These are phyloP conservation scores for Campopleginae sp. DNA, from an alignment of 2,888 invertebrate species.

Conservation along the genomic window DNA sequence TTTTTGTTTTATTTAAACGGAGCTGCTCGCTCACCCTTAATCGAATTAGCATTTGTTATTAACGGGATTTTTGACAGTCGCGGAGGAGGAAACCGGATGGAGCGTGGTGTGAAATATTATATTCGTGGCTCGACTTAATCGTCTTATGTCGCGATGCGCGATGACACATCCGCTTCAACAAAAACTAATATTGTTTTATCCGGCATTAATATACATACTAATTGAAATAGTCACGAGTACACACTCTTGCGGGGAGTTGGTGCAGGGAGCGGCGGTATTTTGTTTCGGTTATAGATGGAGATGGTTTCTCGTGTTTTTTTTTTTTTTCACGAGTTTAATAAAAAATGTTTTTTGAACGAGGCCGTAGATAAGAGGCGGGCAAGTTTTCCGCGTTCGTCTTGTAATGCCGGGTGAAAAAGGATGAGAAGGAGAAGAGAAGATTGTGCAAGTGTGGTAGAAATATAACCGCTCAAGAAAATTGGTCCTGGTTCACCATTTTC, in stretches of 20 bases:
- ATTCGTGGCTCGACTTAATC: not conserved
- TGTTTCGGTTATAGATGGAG: too few relatives aligned
- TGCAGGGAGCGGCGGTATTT: too few relatives aligned
- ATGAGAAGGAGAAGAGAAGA: not conserved
- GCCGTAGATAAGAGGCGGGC: not conserved
- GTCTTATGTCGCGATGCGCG: not conserved
- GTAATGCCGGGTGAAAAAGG: constrained; percentile 24
- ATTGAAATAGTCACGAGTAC: too few relatives aligned
- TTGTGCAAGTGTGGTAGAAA: constrained; percentile 39
- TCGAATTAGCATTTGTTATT: too few relatives aligned
- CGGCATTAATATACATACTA: too few relatives aligned
- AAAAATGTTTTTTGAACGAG: not conserved
- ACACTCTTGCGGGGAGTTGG: too few relatives aligned
- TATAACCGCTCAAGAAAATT: constrained; percentile 78
- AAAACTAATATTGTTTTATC: not conserved
- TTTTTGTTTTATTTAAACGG: too few relatives aligned
- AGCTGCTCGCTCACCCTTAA: too few relatives aligned
- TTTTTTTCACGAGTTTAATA: too few relatives aligned
- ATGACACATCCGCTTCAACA: not conserved
- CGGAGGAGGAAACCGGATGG: too few relatives aligned
- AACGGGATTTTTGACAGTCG: too few relatives aligned
- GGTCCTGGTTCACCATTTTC: constrained; percentile 67
- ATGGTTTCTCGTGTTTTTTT: too few relatives aligned
- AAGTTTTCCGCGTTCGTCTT: constrained; percentile 29
- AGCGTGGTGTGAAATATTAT: not conserved